Conservation (phyloP, 2,113 vertebrate species). For the Pipra filicauda region DNA sequence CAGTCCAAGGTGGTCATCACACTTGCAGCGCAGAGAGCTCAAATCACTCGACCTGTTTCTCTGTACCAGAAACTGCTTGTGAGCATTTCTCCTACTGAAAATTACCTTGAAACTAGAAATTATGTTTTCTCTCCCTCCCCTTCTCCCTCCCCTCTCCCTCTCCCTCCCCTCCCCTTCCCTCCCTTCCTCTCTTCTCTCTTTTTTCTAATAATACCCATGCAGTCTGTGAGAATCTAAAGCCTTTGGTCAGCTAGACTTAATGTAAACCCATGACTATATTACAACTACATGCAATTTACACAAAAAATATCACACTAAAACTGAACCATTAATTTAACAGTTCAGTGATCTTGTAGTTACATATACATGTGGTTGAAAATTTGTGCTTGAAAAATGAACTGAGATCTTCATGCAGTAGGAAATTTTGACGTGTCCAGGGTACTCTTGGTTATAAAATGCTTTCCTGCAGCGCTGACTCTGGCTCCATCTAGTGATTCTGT, state of each 20-base stretch:
- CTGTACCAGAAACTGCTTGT: background rate
- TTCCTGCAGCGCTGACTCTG: background rate
- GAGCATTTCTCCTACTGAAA: background rate
- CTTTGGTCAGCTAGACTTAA: background rate
- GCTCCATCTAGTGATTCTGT: constrained; percentile 25
- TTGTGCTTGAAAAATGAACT: background rate
- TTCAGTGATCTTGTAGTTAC: background rate
- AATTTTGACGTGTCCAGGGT: background rate
- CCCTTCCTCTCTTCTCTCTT: background rate
- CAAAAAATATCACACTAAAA: background rate
- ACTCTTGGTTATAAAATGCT: background rate
- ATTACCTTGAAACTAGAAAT: background rate
- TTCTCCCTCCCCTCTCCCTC: too few relatives aligned
- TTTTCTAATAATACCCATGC: background rate
- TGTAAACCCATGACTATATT: background rate
- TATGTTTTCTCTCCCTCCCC: background rate
- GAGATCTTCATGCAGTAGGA: background rate
- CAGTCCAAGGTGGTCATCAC: background rate
- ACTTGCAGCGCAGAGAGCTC: background rate
- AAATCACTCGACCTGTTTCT: background rate
- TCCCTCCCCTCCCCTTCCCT: too few relatives aligned
- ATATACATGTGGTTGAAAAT: background rate
- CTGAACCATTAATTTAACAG: background rate
- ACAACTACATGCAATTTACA: background rate
- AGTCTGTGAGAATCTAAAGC: background rate